These are phyloP conservation scores for Yoshiicerus persimilis DNA, from an alignment of 1,140 invertebrate genomes.

Conservation along the genomic window DNA sequence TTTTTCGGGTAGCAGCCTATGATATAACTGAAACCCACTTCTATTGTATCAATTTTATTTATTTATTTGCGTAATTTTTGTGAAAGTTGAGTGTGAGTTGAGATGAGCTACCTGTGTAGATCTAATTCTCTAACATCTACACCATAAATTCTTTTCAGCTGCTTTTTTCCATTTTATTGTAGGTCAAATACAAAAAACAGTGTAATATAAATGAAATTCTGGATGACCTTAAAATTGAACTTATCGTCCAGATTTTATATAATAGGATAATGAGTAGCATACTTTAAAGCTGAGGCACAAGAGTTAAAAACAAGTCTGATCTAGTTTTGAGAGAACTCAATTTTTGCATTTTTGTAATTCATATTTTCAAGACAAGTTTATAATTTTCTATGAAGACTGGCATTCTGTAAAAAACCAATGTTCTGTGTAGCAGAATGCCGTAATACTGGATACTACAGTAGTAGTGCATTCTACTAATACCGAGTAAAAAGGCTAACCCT, in stretches of 20 bases:
- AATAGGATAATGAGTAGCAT: no score
- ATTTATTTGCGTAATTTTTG: neutral
- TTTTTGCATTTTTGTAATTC: no score
- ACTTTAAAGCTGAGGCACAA: no score
- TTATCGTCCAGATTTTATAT: neutral
- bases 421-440: no score
- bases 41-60: neutral
- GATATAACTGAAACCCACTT: neutral
- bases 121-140: neutral
- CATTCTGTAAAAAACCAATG: no score
- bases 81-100: neutral
- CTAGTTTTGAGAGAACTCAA: no score
- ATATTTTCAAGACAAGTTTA: no score
- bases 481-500: neutral
- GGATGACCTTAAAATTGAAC: neutral
- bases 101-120: neutral
- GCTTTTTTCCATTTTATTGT: neutral
- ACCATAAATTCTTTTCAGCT: neutral
- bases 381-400: no score
- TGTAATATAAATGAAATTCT: neutral
- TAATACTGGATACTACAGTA: no score
- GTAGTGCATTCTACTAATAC: no score
- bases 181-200: neutral
- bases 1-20: neutral
- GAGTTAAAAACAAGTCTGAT: no score